phyloP scores from a whole-genome alignment of 2,113 vertebrate species.

The Pelvicachromis taeniatus region DNA sequence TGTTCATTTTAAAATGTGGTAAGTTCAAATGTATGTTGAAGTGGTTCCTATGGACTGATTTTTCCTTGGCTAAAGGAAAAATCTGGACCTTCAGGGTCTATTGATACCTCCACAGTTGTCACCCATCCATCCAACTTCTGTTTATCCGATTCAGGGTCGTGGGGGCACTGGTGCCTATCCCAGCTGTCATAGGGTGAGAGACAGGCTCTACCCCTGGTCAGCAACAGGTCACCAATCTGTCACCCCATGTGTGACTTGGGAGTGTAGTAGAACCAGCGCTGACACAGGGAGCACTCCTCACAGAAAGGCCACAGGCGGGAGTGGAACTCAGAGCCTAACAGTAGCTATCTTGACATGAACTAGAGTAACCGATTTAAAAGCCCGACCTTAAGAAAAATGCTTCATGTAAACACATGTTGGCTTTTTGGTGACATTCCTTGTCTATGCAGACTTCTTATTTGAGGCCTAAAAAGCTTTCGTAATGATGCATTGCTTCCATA shows the following conservation, averaged over 20 bases:
- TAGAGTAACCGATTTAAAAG: neutral
- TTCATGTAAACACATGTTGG: neutral
- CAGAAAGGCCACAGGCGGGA: neutral
- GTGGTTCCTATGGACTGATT: neutral
- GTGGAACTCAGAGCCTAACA: neutral
- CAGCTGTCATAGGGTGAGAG: neutral
- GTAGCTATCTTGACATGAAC: neutral
- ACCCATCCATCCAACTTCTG: neutral
- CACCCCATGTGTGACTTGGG: neutral
- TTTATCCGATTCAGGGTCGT: neutral
- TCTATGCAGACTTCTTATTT: neutral
- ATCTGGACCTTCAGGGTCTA: neutral
- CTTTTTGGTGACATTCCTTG: neutral
- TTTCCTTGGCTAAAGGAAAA: neutral
- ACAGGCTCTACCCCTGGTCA: neutral
- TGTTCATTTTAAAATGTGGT: neutral
- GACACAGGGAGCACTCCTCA: neutral
- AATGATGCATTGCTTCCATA: neutral
- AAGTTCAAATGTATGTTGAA: neutral
- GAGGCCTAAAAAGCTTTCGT: neutral
- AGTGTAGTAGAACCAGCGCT: neutral
- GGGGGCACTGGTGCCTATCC: neutral
- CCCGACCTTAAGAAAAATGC: neutral
- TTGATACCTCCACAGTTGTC: neutral
- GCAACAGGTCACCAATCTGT: neutral